Evolutionary conservation across 2,888 invertebrate genomes (phyloP), one percentile per base, ranked within the genome.

Genomic region (Chrysotoxum bicinctum): DNA sequence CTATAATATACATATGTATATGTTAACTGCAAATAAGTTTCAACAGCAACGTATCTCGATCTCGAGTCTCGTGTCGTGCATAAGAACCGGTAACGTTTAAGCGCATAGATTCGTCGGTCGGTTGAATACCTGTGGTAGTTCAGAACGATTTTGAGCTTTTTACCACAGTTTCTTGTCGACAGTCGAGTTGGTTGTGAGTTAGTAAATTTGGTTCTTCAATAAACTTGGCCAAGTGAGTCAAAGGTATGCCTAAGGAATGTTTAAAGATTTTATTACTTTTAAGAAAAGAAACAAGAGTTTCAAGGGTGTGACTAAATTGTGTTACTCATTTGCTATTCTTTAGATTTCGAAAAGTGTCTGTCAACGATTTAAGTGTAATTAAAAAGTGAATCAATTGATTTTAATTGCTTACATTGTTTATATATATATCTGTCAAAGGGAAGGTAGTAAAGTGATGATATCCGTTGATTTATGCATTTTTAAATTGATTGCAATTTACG

Each of bases 321-420:
- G 37, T 37, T 10, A 14, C 3, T 58, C 56, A 58, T 30, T n/a
- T 32, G 0, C 14, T 3, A 21, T 58, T 58, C 8, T 21, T 21
- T 16, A 37, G 9, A 16, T 2, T 16, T 10, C 1, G 1, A 54
- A 54, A 19, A 19, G 9, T 8, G 32, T 60, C 40, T 7, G n/a
- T 19, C 21, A 56, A 16, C 19, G 3, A 21, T 1, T 21, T n/a
- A 52, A 6, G 16, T 37, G 4, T 14, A 23, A 26, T 12, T 7
- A 23, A 19, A 45, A 37, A 58, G 56, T 68, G 76, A 72, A 54
- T 40, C 62, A 80, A 81, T 81, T 76, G 64, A 64, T 70, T 81
- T 81, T 81, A 64, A 76, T 81, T 76, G 37, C 10, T 68, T 21
- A 9, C 19, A 37, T 12, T n/a, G 21, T 37, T 14, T 50, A 8